phyloP scores from a whole-genome alignment of 2,888 invertebrate genomes.

The Horisme vitalbata region DNA sequence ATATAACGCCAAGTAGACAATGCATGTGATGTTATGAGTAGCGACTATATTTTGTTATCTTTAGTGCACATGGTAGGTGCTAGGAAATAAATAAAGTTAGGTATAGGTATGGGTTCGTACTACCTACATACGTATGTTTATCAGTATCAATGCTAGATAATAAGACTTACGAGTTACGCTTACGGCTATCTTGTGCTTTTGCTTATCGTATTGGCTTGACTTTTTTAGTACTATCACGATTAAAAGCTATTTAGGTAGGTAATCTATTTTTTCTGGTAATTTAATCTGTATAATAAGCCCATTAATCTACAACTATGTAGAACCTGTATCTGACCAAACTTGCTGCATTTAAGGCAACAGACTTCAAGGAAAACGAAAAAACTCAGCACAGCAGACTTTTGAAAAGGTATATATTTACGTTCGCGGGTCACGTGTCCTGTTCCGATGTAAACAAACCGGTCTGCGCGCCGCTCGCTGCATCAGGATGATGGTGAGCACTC shows the following conservation, averaged over 20 bases:
- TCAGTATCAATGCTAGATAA: slow-evolving; percentile 19
- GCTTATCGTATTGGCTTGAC: too few relatives aligned
- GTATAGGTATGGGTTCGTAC: slow-evolving; percentile 5
- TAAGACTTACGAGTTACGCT: background rate
- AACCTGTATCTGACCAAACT: slow-evolving; percentile 10
- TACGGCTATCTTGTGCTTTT: slow-evolving; percentile 9
- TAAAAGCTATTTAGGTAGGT: too few relatives aligned
- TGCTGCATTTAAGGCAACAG: slow-evolving; percentile 5
- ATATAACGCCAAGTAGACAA: too few relatives aligned
- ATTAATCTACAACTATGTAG: background rate
- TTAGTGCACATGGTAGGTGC: slow-evolving; percentile 10
- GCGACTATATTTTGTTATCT: slow-evolving; percentile 11
- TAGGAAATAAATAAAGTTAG: slow-evolving; percentile 28
- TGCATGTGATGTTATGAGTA: too few relatives aligned
- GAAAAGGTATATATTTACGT: slow-evolving; percentile 52
- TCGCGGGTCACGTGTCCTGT: slow-evolving; percentile 65
- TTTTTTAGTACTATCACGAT: too few relatives aligned
- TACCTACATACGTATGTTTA: slow-evolving; percentile 13
- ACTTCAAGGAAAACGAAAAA: slow-evolving; percentile 32
- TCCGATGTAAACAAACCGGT: slow-evolving; percentile 79
- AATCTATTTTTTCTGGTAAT: too few relatives aligned
- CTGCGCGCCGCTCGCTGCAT: slow-evolving; percentile 41
- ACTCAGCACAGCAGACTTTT: slow-evolving; percentile 29
- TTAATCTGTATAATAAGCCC: too few relatives aligned
- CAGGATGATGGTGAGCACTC: slow-evolving; percentile 52